Evolutionary conservation across 1,140 invertebrate genomes (phyloP).

Genomic region (Apis laboriosa): DNA sequence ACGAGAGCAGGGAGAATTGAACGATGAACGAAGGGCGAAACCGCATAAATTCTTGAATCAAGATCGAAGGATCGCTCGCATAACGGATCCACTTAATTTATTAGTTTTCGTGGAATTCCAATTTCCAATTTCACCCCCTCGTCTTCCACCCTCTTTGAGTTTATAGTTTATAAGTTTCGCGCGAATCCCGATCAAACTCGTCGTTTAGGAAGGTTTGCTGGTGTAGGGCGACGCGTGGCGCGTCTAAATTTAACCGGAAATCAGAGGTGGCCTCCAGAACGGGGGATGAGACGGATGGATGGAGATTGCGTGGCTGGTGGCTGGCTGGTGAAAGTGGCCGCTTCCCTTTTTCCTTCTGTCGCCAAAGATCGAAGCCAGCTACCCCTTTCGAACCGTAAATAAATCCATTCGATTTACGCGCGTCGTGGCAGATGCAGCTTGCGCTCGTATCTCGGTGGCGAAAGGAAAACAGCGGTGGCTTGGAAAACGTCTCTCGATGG

Average conservation of each 20-base stretch:
- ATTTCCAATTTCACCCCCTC: not conserved
- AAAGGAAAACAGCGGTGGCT: conserved; percentile 49
- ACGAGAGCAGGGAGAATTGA: not conserved
- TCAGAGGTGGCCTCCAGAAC: conserved; percentile 25
- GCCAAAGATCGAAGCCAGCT: conserved; percentile 56
- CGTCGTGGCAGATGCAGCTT: conserved; percentile 42
- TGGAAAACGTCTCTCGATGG: conserved; percentile 35
- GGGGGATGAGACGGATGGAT: conserved; percentile 5
- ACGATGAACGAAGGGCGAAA: not conserved
- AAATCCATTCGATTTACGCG: conserved; percentile 51
- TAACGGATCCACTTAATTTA: conserved; percentile 11
- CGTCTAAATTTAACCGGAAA: conserved; percentile 57
- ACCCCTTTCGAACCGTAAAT: conserved; percentile 53
- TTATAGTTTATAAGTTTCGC: not conserved
- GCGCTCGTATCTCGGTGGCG: conserved; percentile 11
- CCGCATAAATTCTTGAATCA: not conserved
- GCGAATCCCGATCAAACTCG: not conserved
- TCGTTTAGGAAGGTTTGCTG: not conserved
- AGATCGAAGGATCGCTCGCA: not conserved
- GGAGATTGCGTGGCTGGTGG: conserved; percentile 33
- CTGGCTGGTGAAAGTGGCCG: conserved; percentile 47
- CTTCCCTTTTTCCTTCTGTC: conserved; percentile 32
- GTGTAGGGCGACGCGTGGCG: not conserved
- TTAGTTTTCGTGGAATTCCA: not conserved
- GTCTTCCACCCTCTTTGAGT: not conserved